Base-by-base conservation (phyloP, 92 coral and sea anemone genomes). In the Zoanthus gigantus region DNA sequence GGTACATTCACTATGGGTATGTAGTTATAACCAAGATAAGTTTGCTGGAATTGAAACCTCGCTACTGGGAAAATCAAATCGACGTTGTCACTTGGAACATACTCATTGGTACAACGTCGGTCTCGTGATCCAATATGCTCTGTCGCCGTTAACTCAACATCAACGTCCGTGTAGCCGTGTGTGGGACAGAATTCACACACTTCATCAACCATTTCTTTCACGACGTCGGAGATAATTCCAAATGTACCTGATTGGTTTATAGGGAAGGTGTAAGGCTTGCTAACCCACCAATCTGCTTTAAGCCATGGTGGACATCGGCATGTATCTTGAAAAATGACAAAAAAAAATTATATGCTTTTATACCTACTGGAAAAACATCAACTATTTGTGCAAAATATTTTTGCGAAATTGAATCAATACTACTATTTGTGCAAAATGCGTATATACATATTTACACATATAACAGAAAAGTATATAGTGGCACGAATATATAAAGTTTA, bases 281-380 rank as follows among this genome's bases (percentile, higher is more conserved):
- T 32, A 5, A 30, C 1, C 80, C 80, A 44, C 80, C 80, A 76
- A 53, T 76, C 61, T 2, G 61, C 61, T 34, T 18, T 30, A 0
- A 76, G 80, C 8, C n/a, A 30, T 76, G 16, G 28, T 6, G 80
- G 80, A 46, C 80, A 76, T 46, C 80, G 80, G 12, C 80, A 76
- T 2, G 80, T 76, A 17, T 76, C 80, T 76, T 4, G 52, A 72
- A 72, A 37, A 6, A 72, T 34, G 42, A 34, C 42, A 3, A 29
- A 72, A 3, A 72, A 72, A 72, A 6, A 67, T 6, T 66, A 17
- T 29, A 66, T 29, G 74, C 30, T 30, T 34, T 13, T 31, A 0
- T 34, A 14, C 42, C 42, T 34, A 34, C 3, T 34, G 3, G 3
- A 34, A 3, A 23, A 23, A 23, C 23, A 23, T 23, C 23, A 23